A percentile compares a stretch with the other conserved stretches of the same genome.
phyloP scores from a whole-genome alignment of 2,113 vertebrate genomes.

The Isurus oxyrinchus region DNA sequence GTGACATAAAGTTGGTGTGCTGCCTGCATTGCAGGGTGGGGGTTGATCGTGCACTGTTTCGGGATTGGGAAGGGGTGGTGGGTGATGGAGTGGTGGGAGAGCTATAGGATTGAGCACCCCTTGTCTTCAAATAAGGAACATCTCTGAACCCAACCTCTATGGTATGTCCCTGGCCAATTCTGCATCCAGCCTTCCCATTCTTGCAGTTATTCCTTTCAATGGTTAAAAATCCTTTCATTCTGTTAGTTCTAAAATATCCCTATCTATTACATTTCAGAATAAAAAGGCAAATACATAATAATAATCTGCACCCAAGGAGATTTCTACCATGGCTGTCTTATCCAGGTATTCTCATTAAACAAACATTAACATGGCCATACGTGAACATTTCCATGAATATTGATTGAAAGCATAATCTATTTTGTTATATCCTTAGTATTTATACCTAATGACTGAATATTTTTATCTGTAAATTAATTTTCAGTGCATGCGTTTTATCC shows the following conservation, averaged over 20 bases:
- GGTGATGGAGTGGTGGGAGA: too few relatives aligned
- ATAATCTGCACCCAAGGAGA: neutral
- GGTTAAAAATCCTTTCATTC: neutral
- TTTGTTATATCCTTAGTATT: slow-evolving; percentile 25
- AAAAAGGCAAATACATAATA: neutral
- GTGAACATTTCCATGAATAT: slow-evolving; percentile 20
- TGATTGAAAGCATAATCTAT: slow-evolving; percentile 12
- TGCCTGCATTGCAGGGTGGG: neutral
- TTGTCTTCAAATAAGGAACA: neutral
- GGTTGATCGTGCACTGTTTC: neutral
- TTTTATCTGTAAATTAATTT: slow-evolving; percentile 27
- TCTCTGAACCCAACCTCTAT: neutral
- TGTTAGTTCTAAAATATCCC: neutral
- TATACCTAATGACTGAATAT: slow-evolving; percentile 31
- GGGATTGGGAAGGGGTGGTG: too few relatives aligned
- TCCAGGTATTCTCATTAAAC: slow-evolving; percentile 36
- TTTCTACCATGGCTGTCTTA: neutral
- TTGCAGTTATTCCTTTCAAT: too few relatives aligned
- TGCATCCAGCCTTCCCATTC: neutral
- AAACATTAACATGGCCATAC: neutral
- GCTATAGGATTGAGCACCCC: too few relatives aligned
- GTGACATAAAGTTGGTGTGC: neutral
- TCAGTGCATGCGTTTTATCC: slow-evolving; percentile 13
- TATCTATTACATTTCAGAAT: neutral
- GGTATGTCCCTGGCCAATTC: neutral